Evolutionary conservation across 1,140 invertebrate species (phyloP).

Genomic region (Aphelinus certus): DNA sequence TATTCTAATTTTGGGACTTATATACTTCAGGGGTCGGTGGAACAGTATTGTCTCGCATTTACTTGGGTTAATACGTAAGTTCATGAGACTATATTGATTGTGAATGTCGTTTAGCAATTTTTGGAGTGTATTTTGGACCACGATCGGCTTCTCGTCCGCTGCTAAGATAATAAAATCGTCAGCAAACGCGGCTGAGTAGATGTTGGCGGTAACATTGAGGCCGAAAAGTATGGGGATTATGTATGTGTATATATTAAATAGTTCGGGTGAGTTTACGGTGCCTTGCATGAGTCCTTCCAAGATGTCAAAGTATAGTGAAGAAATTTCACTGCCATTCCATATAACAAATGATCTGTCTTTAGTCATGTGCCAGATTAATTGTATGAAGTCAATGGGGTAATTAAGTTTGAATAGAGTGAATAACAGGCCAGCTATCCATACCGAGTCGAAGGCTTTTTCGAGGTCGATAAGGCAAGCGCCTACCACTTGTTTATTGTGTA

Average conservation of each 20-base stretch:
- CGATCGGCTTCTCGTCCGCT: not conserved
- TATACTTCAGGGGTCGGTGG: not conserved
- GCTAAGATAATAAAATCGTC: conserved; percentile 35
- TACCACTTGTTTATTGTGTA: too few relatives aligned
- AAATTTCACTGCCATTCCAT: not conserved
- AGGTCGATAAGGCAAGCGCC: too few relatives aligned
- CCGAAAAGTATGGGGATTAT: conserved; percentile 13
- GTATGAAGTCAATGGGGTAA: not conserved
- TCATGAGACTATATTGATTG: too few relatives aligned
- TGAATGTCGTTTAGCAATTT: conserved; percentile 28
- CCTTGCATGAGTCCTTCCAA: conserved; percentile 45
- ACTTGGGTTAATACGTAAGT: conserved; percentile 18
- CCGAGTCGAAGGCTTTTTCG: too few relatives aligned
- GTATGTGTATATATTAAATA: conserved; percentile 41
- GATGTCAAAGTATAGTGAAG: not conserved
- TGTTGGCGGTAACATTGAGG: conserved; percentile 1
- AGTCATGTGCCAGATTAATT: not conserved
- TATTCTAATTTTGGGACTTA: too few relatives aligned
- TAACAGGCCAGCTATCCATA: too few relatives aligned
- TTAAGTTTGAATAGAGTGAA: not conserved
- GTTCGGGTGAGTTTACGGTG: conserved; percentile 36
- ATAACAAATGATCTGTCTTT: not conserved
- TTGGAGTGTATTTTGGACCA: conserved; percentile 15
- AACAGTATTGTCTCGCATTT: conserved; percentile 42
- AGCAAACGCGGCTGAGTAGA: too few relatives aligned